Conservation (phyloP, 2,113 vertebrate species). For the Otis tarda region DNA sequence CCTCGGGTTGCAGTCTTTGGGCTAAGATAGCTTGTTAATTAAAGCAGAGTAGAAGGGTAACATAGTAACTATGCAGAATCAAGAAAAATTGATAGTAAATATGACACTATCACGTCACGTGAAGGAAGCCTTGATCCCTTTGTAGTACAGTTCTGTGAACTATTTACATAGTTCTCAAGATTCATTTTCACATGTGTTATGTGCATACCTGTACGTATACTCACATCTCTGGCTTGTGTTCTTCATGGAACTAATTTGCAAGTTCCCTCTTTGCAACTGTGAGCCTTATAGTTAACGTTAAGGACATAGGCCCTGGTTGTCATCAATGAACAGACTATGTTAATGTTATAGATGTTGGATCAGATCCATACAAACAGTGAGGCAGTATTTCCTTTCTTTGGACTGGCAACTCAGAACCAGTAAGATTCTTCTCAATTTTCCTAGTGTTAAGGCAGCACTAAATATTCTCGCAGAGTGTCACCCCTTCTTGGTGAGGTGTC, state of each 20-base stretch:
- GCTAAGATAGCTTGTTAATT: conserved; percentile 74
- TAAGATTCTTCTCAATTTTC: background rate
- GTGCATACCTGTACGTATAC: background rate
- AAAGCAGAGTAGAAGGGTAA: conserved; percentile 68
- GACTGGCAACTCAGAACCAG: background rate
- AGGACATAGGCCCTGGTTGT: background rate
- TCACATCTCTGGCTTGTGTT: background rate
- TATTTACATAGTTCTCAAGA: background rate
- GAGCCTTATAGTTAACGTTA: background rate
- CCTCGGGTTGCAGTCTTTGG: conserved; percentile 67
- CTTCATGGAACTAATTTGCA: background rate
- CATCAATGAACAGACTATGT: background rate
- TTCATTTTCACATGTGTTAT: background rate
- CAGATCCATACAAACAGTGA: background rate
- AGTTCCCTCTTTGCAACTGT: background rate
- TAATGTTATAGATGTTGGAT: background rate
- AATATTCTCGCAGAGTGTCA: background rate
- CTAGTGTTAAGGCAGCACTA: background rate
- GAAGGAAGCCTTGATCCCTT: background rate
- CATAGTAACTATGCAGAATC: conserved; percentile 54
- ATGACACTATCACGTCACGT: background rate
- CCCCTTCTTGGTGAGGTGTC: background rate
- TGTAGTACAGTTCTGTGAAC: background rate
- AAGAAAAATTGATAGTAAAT: conserved; percentile 53
- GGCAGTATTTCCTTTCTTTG: background rate